phyloP scores from a whole-genome alignment of 2,797 vertebrate genomes.

The Aphelocoma californica region DNA sequence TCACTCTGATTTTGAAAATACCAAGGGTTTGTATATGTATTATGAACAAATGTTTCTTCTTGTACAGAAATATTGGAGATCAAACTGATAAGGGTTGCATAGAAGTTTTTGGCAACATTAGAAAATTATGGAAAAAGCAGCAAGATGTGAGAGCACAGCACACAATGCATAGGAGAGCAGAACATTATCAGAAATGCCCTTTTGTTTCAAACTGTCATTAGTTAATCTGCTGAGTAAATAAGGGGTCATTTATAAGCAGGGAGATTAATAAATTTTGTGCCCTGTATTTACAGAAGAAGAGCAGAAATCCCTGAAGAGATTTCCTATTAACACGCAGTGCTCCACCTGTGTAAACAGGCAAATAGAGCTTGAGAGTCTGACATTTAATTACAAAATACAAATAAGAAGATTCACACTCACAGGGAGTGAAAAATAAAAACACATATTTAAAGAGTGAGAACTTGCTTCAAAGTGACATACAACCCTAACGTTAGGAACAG shows the following conservation, averaged over 20 bases:
- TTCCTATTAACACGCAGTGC: background rate
- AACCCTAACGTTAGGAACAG: rapidly evolving
- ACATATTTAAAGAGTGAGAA: background rate
- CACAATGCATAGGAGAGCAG: background rate
- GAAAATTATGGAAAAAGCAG: background rate
- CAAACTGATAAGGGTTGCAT: background rate
- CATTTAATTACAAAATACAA: background rate
- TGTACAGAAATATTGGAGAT: background rate
- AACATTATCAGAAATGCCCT: background rate
- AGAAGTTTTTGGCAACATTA: background rate
- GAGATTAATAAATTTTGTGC: background rate
- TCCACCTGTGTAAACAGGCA: background rate
- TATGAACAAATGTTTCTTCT: background rate
- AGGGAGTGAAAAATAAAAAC: background rate
- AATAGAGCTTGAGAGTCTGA: background rate
- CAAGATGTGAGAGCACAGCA: background rate
- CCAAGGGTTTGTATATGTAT: rapidly evolving
- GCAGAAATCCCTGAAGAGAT: background rate
- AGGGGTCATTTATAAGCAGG: background rate
- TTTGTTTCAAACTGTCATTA: background rate
- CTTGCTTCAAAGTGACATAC: background rate
- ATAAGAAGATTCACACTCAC: background rate
- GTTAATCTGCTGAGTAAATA: background rate
- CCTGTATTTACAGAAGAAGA: background rate
- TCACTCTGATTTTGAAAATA: background rate